A percentile compares a stretch with the other conserved stretches of the same genome.
Conservation (phyloP, 2,113 vertebrate species). For the Cercopithecus mona region DNA sequence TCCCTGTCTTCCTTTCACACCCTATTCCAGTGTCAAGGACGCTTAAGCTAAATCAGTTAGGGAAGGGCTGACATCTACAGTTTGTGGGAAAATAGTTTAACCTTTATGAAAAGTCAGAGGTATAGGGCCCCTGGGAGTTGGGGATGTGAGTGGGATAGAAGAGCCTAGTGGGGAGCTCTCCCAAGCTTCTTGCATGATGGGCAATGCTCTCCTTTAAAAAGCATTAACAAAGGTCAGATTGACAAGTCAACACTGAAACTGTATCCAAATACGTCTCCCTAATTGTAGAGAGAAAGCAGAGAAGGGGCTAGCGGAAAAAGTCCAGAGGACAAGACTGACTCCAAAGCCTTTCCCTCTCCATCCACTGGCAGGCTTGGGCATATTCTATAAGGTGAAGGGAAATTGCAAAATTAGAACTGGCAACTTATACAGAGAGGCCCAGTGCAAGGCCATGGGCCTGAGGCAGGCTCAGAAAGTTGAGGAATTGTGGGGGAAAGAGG, state of each 20-base stretch:
- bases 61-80: background rate
- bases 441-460: constrained; percentile 83
- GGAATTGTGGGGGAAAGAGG: constrained; percentile 91
- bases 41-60: background rate
- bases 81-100: constrained; percentile 8
- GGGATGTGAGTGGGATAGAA: background rate
- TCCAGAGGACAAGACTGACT: constrained; percentile 76
- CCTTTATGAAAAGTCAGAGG: constrained; percentile 25
- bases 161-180: background rate
- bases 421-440: constrained; percentile 88
- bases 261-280: constrained; percentile 79
- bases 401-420: constrained; percentile 92
- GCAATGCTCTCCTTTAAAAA: constrained; percentile 80
- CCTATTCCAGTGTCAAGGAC: background rate
- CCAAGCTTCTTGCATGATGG: constrained; percentile 76
- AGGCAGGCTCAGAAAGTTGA: constrained; percentile 87
- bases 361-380: constrained; percentile 75
- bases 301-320: constrained; percentile 75
- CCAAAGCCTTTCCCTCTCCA: constrained; percentile 72
- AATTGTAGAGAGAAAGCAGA: constrained; percentile 78
- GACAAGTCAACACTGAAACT: constrained; percentile 87
- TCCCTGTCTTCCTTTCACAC: background rate
- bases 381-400: constrained; percentile 88
- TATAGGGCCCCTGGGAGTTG: background rate
- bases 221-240: constrained; percentile 86